A percentile compares a stretch with the other conserved stretches of the same genome.
These are phyloP conservation scores for Chouioia cunea DNA, from an alignment of 2,888 invertebrate species.

Conservation along the genomic window DNA sequence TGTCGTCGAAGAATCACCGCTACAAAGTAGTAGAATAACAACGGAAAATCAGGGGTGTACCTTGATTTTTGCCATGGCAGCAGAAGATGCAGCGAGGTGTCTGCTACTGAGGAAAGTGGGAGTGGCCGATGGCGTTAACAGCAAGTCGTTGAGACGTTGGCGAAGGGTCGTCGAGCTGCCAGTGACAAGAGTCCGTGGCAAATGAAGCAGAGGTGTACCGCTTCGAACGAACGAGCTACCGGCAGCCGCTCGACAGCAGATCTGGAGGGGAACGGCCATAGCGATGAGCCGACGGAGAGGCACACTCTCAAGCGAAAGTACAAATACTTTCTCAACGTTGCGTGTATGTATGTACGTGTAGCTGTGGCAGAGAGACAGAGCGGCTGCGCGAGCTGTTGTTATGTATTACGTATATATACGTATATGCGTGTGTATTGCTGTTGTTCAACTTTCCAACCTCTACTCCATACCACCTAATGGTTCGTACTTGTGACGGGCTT, in stretches of 20 bases:
- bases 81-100: slow-evolving; percentile 47
- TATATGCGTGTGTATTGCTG: neutral
- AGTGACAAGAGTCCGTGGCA: slow-evolving; percentile 13
- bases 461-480: neutral
- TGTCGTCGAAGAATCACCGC: too few species aligned
- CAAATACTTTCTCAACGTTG: too few species aligned
- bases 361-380: slow-evolving; percentile 8
- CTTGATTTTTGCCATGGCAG: slow-evolving; percentile 64
- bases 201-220: slow-evolving; percentile 48
- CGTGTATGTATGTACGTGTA: neutral
- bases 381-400: neutral
- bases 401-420: neutral
- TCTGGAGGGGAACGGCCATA: slow-evolving; percentile 60
- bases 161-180: neutral
- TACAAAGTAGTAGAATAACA: too few species aligned
- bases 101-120: slow-evolving; percentile 23
- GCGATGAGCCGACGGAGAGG: slow-evolving; percentile 43
- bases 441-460: slow-evolving; percentile 47
- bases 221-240: slow-evolving; percentile 53
- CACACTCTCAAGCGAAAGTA: too few species aligned
- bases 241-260: slow-evolving; percentile 50
- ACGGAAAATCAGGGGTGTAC: slow-evolving; percentile 46
- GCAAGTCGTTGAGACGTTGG: neutral
- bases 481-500: too few species aligned
- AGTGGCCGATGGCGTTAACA: slow-evolving; percentile 18